Evolutionary conservation across 1,140 invertebrate genomes (phyloP), one percentile per base, ranked within the genome.

Genomic region (Magallana ariakensis): DNA sequence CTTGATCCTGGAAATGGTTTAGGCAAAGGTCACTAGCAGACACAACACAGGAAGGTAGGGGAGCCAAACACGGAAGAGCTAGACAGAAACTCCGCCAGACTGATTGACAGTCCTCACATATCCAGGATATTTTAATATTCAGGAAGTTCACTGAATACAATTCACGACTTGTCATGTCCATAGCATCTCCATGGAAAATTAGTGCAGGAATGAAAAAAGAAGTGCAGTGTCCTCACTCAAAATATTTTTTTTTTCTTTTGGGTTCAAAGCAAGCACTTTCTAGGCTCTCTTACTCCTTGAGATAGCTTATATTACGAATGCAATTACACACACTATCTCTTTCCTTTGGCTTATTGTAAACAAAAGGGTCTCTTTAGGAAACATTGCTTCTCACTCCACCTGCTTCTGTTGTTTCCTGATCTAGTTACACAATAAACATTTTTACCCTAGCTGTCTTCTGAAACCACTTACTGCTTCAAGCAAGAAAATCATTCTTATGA

Each of bases 321-420:
- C 22, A 75, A 26, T 13, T 33, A 33, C 10, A 75, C 10, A 75
- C 66, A 75, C 33, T 75, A 75, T 75, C 66, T 26, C 15, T 33
- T 75, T 22, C 22, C 1, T 19, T 46, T 46, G 33, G 33, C 33
- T 75, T 26, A 10, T 26, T 75, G 66, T 75, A 75, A 75, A 75
- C 9, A 75, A 26, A 75, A 75, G 66, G 8, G 22, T 75, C 66
- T 26, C 22, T 75, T 75, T 26, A 26, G 66, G 66, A 75, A 75
- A 75, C 66, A 75, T 13, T 26, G 13, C 22, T 75, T 75, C 22
- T 26, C 66, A 75, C 66, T 75, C 11, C 66, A 75, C 66, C 66
- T 75, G 66, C 66, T 26, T 13, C 9, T 26, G 22, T 75, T 75
- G 58, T 62, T 26, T 75, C 66, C 33, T 11, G 66, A 33, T 46